Evolutionary conservation across 2,888 invertebrate species (phyloP).

Genomic region (Megaustenia siamemsis): DNA sequence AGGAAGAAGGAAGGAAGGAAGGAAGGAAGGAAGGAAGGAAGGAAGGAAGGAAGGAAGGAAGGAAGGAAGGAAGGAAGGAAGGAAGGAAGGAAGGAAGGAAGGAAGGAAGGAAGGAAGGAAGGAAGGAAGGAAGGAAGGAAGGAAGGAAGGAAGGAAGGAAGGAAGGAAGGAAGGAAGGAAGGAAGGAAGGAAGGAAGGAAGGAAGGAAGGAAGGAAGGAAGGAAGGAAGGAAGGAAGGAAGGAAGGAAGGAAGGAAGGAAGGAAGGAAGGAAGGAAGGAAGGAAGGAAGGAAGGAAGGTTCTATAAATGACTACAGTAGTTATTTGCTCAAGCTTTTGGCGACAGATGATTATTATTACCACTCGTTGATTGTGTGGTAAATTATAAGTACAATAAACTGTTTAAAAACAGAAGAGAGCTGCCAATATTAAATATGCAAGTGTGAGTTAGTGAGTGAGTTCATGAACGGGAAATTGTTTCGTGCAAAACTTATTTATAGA

Average conservation of each 20-base stretch:
- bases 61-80: background rate
- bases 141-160: background rate
- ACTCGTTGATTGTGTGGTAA: too few species aligned
- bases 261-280: background rate
- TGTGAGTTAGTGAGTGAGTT: too few species aligned
- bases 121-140: background rate
- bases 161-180: background rate
- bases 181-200: background rate
- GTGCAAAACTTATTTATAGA: too few species aligned
- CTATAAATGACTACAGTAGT: background rate
- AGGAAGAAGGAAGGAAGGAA: background rate
- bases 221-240: background rate
- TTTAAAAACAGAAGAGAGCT: too few species aligned
- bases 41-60: background rate
- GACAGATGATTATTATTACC: too few species aligned
- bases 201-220: background rate
- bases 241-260: background rate
- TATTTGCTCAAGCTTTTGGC: background rate
- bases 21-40: too few species aligned
- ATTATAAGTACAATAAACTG: too few species aligned
- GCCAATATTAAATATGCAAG: too few species aligned
- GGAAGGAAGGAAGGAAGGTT: background rate
- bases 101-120: background rate
- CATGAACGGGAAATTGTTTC: too few species aligned
- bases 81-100: background rate